phyloP scores from a whole-genome alignment of 2,888 invertebrate genomes.

The Diplazon laetatorius region DNA sequence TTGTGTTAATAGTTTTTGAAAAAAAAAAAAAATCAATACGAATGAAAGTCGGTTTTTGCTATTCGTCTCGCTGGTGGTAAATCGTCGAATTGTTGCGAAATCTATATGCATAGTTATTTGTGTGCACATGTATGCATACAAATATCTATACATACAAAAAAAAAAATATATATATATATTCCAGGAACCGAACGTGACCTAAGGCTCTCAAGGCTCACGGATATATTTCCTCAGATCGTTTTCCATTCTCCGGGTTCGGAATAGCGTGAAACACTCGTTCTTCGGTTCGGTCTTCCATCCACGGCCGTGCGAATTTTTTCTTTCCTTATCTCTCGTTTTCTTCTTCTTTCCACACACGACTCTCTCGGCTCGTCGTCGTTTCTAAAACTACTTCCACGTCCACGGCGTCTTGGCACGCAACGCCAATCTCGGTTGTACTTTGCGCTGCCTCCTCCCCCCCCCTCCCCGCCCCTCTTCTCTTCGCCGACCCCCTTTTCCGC shows the following conservation, averaged over 20 bases:
- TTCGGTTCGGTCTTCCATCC: background rate
- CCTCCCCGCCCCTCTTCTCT: background rate
- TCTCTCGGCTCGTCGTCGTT: constrained; percentile 18
- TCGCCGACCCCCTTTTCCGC: too few species aligned
- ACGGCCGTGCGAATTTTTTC: too few species aligned
- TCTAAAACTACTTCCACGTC: constrained; percentile 46
- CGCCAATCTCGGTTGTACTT: constrained; percentile 47
- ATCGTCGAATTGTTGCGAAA: too few species aligned
- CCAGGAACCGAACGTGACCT: constrained; percentile 44
- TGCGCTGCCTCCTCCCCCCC: constrained; percentile 31
- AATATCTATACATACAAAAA: too few species aligned
- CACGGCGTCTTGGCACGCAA: constrained; percentile 53
- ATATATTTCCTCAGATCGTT: constrained; percentile 29
- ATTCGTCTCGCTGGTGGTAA: too few species aligned
- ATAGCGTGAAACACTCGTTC: constrained; percentile 41
- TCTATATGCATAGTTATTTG: too few species aligned
- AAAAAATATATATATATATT: constrained; percentile 35
- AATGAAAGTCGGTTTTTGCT: too few species aligned
- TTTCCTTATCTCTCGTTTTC: background rate
- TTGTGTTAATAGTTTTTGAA: too few species aligned
- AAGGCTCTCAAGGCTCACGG: constrained; percentile 30
- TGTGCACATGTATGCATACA: too few species aligned
- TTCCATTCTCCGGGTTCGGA: constrained; percentile 30
- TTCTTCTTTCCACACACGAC: background rate
- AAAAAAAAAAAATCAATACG: too few species aligned